Base-by-base conservation (phyloP, 2,797 vertebrate genomes). In the Gymnothorax javanicus region DNA sequence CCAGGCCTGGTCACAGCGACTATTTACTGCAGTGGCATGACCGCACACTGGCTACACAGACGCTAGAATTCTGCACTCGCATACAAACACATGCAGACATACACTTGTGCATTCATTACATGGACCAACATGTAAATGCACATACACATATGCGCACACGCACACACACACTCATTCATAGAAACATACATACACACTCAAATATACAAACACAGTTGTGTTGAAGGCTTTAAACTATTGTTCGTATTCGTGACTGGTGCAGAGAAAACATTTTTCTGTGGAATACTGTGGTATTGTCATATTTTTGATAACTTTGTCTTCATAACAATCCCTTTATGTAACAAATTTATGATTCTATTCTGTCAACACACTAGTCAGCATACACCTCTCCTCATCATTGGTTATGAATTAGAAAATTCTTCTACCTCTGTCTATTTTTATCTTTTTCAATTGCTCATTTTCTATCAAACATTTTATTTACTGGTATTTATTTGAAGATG, bases 21-120 rank as follows among this genome's bases (percentile, higher is more conserved):
- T 94, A 92, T 92, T 89, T 94, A 94, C 92, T 93, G 93, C 92
- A 90, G 91, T 91, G 90, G 94, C 94, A 94, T 94, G 93, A 95
- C 95, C 94, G 93, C 90, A 91, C 85, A 92, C 94, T 88, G 89
- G 91, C 92, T 86, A 86, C 71, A 33, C 71, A 71, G 7, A 71
- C 67, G 25, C 67, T 71, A 8, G 4, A 27, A 25, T 25, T 27
- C 67, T 25, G 67, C 69, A 7, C 64, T n/a, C 23, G 23, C 62
- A 67, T 7, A 67, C 62, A n/a, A 1, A 67, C 8, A n/a, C 62
- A 67, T 6, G n/a, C 62, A 67, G 5, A 67, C 62, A 1, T 8
- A 62, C 60, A 62, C 60, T 17, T 20, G 23, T 20, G 23, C 60
- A 64, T 6, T 20, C 60, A 7, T 7, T n/a, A 25, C 64, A 67